A percentile compares a stretch with the other conserved stretches of the same genome.
These are phyloP conservation scores for Atethmia centrago DNA, from an alignment of 2,888 invertebrate genomes.

Conservation along the genomic window DNA sequence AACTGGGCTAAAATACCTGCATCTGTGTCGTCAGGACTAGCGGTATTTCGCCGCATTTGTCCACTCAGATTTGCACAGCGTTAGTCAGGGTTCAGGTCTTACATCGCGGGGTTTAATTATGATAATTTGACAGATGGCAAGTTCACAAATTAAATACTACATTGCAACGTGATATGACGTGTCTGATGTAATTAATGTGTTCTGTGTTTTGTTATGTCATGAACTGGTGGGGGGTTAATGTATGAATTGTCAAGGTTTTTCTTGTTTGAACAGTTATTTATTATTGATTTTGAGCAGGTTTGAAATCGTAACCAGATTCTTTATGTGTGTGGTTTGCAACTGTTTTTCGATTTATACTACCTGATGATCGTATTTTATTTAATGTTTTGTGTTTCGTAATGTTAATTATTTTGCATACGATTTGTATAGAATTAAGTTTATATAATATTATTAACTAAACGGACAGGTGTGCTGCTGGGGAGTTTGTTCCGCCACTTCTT, in stretches of 20 bases:
- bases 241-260: constrained; percentile 32
- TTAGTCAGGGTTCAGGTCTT: constrained; percentile 26
- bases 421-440: no score
- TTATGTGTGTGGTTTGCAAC: neutral
- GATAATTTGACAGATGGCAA: constrained; percentile 62
- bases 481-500: no score
- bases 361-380: no score
- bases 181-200: constrained; percentile 39
- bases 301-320: constrained; percentile 2
- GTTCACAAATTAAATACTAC: constrained; percentile 57
- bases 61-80: constrained; percentile 23
- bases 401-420: no score
- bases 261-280: constrained; percentile 18
- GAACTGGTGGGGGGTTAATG: constrained; percentile 30
- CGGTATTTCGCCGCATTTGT: neutral
- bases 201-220: constrained; percentile 43
- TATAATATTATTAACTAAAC: no score
- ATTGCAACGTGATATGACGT: constrained; percentile 30
- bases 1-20: no score
- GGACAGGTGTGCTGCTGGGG: no score
- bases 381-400: no score
- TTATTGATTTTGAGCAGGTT: constrained; percentile 18
- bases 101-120: constrained; percentile 62
- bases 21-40: no score
- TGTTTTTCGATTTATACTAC: neutral